Evolutionary conservation across 2,797 vertebrate species (phyloP).

Genomic region (Acipenser ruthenus): DNA sequence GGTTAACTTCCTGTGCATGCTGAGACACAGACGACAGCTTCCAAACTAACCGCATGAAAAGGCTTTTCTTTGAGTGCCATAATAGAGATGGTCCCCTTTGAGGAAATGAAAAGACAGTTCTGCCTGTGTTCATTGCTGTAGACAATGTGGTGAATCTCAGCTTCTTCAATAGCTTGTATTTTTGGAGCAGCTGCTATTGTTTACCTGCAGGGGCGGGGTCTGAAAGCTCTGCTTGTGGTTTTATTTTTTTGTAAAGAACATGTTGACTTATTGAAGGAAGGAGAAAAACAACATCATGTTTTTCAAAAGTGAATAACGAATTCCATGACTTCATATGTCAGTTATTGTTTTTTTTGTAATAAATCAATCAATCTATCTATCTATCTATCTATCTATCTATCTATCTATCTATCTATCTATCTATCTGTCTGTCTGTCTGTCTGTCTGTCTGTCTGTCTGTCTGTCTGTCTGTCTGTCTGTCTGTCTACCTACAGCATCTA

Average conservation of each 20-base stretch:
- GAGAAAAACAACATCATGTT: too few species aligned
- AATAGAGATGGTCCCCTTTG: constrained; percentile 1
- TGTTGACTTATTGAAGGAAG: too few species aligned
- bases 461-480: background rate
- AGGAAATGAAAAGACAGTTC: constrained; percentile 2
- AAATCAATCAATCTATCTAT: background rate
- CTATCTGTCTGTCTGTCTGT: background rate
- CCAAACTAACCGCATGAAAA: background rate
- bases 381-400: background rate
- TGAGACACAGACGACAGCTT: constrained; percentile 2
- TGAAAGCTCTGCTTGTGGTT: background rate
- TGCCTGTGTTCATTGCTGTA: background rate
- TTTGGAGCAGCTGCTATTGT: background rate
- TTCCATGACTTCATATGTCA: too few species aligned
- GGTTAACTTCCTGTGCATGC: constrained; percentile 1
- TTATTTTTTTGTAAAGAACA: too few species aligned
- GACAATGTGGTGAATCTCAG: background rate
- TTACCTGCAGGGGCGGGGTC: background rate
- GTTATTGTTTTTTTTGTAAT: background rate
- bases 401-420: background rate
- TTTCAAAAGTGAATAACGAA: too few species aligned
- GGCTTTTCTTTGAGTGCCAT: background rate
- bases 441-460: constrained; percentile 9
- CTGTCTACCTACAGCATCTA: background rate
- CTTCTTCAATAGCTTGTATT: background rate